Evolutionary conservation across 2,888 invertebrate species (phyloP), one percentile per base, ranked within the genome.

Genomic region (Rhagonycha lutea): DNA sequence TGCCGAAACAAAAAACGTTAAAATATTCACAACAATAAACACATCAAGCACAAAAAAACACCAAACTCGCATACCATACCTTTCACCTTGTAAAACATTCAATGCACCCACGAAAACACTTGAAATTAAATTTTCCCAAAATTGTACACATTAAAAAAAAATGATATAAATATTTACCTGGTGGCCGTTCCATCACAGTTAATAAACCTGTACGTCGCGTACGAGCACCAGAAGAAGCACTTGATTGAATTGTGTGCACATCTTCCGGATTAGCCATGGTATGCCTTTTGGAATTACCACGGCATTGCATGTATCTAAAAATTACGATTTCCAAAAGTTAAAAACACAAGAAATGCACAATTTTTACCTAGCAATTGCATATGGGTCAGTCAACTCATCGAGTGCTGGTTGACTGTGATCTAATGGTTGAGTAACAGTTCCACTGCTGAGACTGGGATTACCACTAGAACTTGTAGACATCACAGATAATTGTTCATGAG

Each of bases 121-220:
- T 47, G 47, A 47, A 47, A 47, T 47, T 47, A 47, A 47, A 47
- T 47, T 47, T 47, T 47, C 47, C 47, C 47, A 47, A 47, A 47
- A 47, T 47, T n/a, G 7, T 47, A 47, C 7, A 47, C 47, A 47
- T 47, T n/a, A 2, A 47, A n/a, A 47, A n/a, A n/a, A 47, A n/a
- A 5, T n/a, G 47, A 47, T 2, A 2, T n/a, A 47, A 47, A 47
- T 47, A n/a, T 88, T 88, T 89, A 96, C 96, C 96, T 88, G 96
- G 96, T 14, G 94, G 94, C 79, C 96, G 89, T 86, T 96, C 96
- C 83, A 95, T 95, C 26, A 96, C 97, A 0, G 96, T 95, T 29
- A 94, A 90, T 11, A 97, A 90, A 80, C 97, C 96, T 5, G 95
- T 94, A 74, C 96, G 90, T 80, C 96, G 90, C 63, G 94, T 93